A percentile compares a stretch with the other conserved stretches of the same genome.
These are phyloP conservation scores for Acanthaster planci DNA, from an alignment of 35 echinoderm and acorn worm genomes.

Conservation along the genomic window DNA sequence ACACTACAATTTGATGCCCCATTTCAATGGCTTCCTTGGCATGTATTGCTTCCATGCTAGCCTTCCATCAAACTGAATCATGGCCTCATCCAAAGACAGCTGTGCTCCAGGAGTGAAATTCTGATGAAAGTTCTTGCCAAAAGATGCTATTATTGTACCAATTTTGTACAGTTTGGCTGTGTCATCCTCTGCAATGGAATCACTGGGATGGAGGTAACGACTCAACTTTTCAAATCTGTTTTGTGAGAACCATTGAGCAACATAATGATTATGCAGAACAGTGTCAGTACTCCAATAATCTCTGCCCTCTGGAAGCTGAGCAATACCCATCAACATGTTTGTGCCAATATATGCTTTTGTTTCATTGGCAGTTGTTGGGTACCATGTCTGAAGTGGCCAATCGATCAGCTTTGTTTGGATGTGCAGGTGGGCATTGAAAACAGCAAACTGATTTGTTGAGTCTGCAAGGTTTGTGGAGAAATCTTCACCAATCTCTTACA, in stretches of 20 bases:
- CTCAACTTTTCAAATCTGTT: constrained; percentile 30
- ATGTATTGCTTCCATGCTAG: constrained; percentile 42
- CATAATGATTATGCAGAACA: not conserved
- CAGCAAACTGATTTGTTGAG: not conserved
- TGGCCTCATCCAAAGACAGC: constrained; percentile 42
- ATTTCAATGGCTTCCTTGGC: constrained; percentile 48
- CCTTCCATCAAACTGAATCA: constrained; percentile 46
- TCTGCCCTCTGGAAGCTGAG: not conserved
- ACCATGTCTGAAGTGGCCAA: not conserved
- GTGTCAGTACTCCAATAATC: not conserved
- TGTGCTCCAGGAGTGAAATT: not conserved
- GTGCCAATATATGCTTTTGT: not conserved
- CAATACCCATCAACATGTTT: not conserved
- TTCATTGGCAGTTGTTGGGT: not conserved
- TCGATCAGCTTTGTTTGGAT: not conserved
- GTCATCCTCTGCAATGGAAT: not conserved
- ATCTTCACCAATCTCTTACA: not conserved
- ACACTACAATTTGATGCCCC: constrained; percentile 39
- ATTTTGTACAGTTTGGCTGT: constrained; percentile 18
- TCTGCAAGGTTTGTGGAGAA: not conserved
- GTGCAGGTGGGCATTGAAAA: constrained; percentile 6
- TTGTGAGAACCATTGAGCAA: not conserved
- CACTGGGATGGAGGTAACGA: not conserved
- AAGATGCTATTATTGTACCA: not conserved
- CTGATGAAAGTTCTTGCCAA: not conserved